Evolutionary conservation across 2,797 vertebrate genomes (phyloP), one percentile per base, ranked within the genome.

Genomic region (Falco rusticolus): DNA sequence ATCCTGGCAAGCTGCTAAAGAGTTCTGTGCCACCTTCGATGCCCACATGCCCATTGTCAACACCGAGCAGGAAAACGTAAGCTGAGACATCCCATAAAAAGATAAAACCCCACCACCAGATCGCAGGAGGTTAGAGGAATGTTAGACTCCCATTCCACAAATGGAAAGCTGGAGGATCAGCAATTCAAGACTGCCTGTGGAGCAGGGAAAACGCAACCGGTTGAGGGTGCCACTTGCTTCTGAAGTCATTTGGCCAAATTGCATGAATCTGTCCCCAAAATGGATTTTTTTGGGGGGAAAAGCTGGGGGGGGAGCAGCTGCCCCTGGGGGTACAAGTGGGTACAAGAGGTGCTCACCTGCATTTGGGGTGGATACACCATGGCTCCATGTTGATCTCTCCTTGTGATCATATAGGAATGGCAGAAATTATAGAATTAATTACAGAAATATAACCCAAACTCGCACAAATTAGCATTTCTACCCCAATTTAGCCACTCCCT

Each of bases 21-120:
- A 59, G 0, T 31, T 1, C 25, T 91, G 90, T 2, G 0, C 5
- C 5, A 0, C 1, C 6, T 18, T 24, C 57, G 5, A 19, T 2
- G 71, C 57, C 18, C 78, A 59, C 2, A n/a, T 91, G 51, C 84
- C 31, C 57, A 0, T 53, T 4, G 1, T 82, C 3, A 3, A 76
- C 45, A 64, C 6, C 1, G 59, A 82, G 78, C 51, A 65, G 84
- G 90, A 91, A 51, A 82, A 82, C 0, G 90, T 91, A 39, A 77
- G 81, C 17, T 2, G 4, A 37, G 20, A 39, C 72, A 53, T 25
- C 10, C 24, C 3, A 0, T 16, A 28, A 56, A 76, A 39, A 41
- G 20, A 41, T 45, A 19, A 31, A 45, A 82, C 26, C 18, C 2
- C 1, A 37, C 37, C 11, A 11, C 31, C 39, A 4, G 5, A 41